A percentile compares a stretch with the other conserved stretches of the same genome.
These are phyloP conservation scores for Emesis russula DNA, from an alignment of 2,888 invertebrate species.

Conservation along the genomic window DNA sequence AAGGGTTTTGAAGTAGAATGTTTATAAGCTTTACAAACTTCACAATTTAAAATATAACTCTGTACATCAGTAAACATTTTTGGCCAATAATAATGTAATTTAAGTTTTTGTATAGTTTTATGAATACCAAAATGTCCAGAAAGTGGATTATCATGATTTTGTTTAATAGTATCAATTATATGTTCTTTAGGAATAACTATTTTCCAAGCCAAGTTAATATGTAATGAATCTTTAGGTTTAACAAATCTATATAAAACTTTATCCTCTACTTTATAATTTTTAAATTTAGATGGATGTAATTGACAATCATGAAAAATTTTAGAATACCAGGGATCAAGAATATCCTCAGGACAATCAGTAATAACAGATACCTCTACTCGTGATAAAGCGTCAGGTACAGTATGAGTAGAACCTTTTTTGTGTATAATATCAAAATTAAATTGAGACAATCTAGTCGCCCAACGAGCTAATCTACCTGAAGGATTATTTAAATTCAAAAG, in stretches of 20 bases:
- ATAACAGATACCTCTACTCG: slow-evolving; percentile 8
- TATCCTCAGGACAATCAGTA: background rate
- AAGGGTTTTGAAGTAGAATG: background rate
- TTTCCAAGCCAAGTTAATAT: slow-evolving; percentile 67
- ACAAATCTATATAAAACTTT: slow-evolving; percentile 35
- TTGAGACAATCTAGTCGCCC: slow-evolving; percentile 74
- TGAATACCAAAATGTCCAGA: slow-evolving; percentile 46
- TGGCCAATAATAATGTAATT: slow-evolving; percentile 46
- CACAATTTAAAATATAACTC: slow-evolving; percentile 36
- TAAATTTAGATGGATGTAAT: slow-evolving; percentile 46
- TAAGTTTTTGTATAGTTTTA: slow-evolving; percentile 69
- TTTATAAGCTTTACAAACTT: slow-evolving; percentile 50
- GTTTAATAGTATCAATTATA: slow-evolving; percentile 30
- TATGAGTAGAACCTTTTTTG: slow-evolving; percentile 71
- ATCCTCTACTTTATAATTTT: slow-evolving; percentile 30
- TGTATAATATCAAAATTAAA: slow-evolving; percentile 82
- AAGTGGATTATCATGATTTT: slow-evolving; percentile 58
- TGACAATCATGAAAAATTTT: background rate
- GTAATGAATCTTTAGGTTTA: slow-evolving; percentile 48
- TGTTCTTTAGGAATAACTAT: slow-evolving; percentile 60
- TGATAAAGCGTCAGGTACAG: slow-evolving; percentile 80
- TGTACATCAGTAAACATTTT: slow-evolving; percentile 38
- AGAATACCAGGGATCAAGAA: background rate
- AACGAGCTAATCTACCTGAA: slow-evolving; percentile 82
- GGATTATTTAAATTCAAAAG: slow-evolving; percentile 53